Evolutionary conservation across 2,113 vertebrate genomes (phyloP).

Genomic region (Origma solitaria): DNA sequence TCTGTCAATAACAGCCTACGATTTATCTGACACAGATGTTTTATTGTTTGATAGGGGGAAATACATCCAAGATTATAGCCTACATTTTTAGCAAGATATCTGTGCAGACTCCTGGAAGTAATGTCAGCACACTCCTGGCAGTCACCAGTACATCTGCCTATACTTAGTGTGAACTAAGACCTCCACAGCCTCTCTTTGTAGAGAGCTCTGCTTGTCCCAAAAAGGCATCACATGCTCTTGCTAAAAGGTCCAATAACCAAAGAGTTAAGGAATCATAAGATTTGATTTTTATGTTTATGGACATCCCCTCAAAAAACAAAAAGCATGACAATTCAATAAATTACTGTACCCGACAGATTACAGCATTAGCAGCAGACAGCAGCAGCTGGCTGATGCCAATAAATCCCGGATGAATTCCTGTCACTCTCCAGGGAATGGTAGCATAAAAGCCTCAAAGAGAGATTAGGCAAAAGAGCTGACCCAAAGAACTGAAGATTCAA

Average conservation of each 20-base stretch:
- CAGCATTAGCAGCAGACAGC: background rate
- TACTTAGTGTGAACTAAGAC: background rate
- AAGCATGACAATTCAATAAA: background rate
- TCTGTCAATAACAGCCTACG: background rate
- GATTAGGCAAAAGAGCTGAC: background rate
- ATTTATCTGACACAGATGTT: background rate
- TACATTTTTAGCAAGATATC: background rate
- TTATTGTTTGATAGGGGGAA: background rate
- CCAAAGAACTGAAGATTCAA: background rate
- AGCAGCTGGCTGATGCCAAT: background rate
- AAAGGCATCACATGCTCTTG: background rate
- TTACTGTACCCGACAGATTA: background rate
- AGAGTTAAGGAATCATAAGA: background rate
- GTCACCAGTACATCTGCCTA: background rate
- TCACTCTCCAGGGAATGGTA: background rate
- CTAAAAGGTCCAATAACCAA: background rate
- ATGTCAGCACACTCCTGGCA: background rate
- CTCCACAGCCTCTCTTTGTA: background rate
- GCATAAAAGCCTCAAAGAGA: background rate
- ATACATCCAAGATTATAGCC: background rate
- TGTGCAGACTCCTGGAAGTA: background rate
- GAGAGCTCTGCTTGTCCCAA: background rate
- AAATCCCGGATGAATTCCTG: background rate
- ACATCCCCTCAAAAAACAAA: background rate
- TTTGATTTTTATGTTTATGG: background rate